A percentile compares a stretch with the other conserved stretches of the same genome.
Conservation (phyloP, 2,113 vertebrate genomes). For the Erythrocercus mccallii region DNA sequence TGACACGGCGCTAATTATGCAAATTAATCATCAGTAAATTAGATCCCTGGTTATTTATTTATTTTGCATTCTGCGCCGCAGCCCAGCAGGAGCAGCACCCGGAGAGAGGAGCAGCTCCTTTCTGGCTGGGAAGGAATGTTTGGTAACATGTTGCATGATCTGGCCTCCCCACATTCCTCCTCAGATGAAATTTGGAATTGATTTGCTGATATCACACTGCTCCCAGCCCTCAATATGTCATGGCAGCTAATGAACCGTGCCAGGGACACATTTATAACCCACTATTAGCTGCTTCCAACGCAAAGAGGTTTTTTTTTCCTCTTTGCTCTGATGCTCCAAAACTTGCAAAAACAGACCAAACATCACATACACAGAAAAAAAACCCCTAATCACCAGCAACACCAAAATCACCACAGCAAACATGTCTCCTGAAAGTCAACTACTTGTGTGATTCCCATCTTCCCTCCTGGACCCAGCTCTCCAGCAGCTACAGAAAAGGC, state of each 20-base stretch:
- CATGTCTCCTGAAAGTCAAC: neutral
- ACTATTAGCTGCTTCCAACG: neutral
- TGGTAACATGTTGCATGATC: neutral
- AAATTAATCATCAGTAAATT: conserved; percentile 48
- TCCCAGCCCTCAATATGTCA: neutral
- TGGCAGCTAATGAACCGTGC: neutral
- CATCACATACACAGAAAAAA: neutral
- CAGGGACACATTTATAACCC: neutral
- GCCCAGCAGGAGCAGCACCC: neutral
- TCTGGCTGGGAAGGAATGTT: neutral
- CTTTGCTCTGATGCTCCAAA: conserved; percentile 20
- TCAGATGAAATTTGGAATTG: neutral
- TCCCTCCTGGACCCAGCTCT: too few relatives aligned
- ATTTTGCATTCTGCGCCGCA: neutral
- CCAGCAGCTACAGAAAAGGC: neutral
- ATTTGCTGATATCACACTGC: neutral
- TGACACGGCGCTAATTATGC: conserved; percentile 20
- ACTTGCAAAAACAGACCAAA: neutral
- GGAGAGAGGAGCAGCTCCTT: neutral
- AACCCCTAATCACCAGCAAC: too few relatives aligned
- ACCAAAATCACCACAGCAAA: neutral
- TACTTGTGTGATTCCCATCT: neutral
- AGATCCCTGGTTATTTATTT: conserved; percentile 24
- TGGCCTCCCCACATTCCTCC: neutral
- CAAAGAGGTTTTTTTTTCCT: neutral